Evolutionary conservation across 2,888 invertebrate species (phyloP), one percentile per base, ranked within the genome.

Genomic region (Eristalis arbustorum): DNA sequence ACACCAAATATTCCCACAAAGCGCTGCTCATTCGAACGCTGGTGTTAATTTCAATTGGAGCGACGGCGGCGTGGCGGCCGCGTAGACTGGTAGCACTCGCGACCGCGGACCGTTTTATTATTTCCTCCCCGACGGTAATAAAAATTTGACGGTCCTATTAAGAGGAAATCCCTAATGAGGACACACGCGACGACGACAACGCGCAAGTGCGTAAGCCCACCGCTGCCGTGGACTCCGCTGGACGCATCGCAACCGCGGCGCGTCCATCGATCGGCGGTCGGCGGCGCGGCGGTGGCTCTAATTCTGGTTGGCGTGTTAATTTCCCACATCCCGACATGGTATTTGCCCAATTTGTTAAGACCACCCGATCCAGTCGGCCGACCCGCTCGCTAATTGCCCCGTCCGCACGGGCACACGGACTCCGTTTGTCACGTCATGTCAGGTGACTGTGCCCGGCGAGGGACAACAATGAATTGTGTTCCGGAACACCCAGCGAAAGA

Each of bases 41-140:
- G 71, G 77, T 85, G 82, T 85, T 85, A 85, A 85, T 85, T 85
- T 82, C 82, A 85, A 85, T 74, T 85, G 85, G 85, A 82, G 85
- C 81, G 71, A 34, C 62, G 25, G 25, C 25, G 11, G 31, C 22
- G 31, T 23, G 28, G 25, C 22, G 18, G 34, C 14, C n/a, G 79
- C 69, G 87, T 83, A 87, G 78, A 62, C 56, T 83, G 68, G 87
- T 76, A 87, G 87, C 85, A 69, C 31, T 42, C 11, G 10, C 34
- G 40, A 82, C 85, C 78, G 68, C 80, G 42, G 64, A 85, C 73
- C 73, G 22, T 78, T 87, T 74, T 87, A 82, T 82, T 75, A 64
- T 83, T 77, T 68, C 66, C 72, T 66, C 59, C 72, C 57, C 67
- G 69, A 73, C 64, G 69, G 68, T 34, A 77, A 85, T 82, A 82